These are phyloP conservation scores for Cebus imitator DNA, from an alignment of 2,113 vertebrate species.

Conservation along the genomic window DNA sequence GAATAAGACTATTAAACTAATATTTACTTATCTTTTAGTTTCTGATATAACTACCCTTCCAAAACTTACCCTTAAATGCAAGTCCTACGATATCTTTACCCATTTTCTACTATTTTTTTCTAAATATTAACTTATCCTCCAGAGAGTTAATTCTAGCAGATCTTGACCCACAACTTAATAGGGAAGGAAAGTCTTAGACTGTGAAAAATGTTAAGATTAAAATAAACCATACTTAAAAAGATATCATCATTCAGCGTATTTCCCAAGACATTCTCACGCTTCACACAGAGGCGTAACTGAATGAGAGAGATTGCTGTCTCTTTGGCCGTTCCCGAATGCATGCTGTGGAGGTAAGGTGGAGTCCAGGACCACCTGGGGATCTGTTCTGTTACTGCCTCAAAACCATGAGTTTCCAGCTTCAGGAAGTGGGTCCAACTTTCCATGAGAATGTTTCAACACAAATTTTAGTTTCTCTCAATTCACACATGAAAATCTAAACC, in stretches of 20 bases:
- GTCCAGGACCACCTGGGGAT: accelerated
- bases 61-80: not conserved
- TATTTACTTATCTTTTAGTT: not conserved
- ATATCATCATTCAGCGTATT: not conserved
- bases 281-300: accelerated
- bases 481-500: not conserved
- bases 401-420: not conserved
- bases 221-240: not conserved
- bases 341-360: accelerated
- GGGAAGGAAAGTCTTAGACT: not conserved
- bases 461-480: not conserved
- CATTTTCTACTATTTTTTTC: not conserved
- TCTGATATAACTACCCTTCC: not conserved
- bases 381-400: not conserved
- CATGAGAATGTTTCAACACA: not conserved
- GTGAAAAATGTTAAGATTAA: not conserved
- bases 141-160: not conserved
- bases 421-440: accelerated
- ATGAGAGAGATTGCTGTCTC: accelerated
- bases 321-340: accelerated
- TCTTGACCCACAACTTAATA: not conserved
- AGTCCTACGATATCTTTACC: not conserved
- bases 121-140: not conserved
- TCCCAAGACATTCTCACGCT: not conserved
- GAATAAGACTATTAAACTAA: not conserved